Evolutionary conservation across 2,888 invertebrate species (phyloP), one percentile per base, ranked within the genome.

Genomic region (Hipparchia sbordonii): DNA sequence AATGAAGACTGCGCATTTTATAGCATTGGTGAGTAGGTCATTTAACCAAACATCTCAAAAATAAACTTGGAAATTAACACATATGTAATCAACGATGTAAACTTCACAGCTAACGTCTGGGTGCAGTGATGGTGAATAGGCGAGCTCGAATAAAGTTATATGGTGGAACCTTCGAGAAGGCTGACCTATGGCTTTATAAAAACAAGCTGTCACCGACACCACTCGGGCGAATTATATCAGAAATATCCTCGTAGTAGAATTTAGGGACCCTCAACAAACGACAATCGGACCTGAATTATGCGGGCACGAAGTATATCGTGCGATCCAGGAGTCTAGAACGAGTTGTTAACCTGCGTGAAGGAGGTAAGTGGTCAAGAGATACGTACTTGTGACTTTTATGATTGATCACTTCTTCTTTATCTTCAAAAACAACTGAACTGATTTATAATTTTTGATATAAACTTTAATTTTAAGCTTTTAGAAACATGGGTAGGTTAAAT

Each of bases 61-160:
- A 59, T 59, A 57, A 39, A 65, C 13, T 57, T 9, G 48, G 52
- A 48, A 48, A 48, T 10, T n/a, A 56, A 62, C 56, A 65, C 65
- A 54, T 57, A 57, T 68, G 54, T 74, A 74, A 74, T 71, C n/a
- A 67, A 23, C 39, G 86, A 78, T 89, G 84, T 86, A 87, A 86
- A 85, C 87, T 89, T 86, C 89, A 86, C 90, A 90, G 90, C 88
- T 88, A 81, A 83, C 82, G 78, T 82, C 85, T 84, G 86, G 85
- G 85, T 82, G 81, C 83, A 84, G 84, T 78, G 81, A 83, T 77
- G 82, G 81, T 82, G 82, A 84, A 83, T 82, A 85, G 77, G 82
- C 76, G 81, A 79, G 59, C 48, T 45, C 56, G 65, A 57, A 67
- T 59, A 52, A 57, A 59, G 61, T 68, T 57, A 9, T 51, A 67